Percentiles rank a stretch among this genome's conserved stretches.
Evolutionary conservation across 1,140 invertebrate genomes (phyloP).

Genomic region (Maconellicoccus hirsutus): DNA sequence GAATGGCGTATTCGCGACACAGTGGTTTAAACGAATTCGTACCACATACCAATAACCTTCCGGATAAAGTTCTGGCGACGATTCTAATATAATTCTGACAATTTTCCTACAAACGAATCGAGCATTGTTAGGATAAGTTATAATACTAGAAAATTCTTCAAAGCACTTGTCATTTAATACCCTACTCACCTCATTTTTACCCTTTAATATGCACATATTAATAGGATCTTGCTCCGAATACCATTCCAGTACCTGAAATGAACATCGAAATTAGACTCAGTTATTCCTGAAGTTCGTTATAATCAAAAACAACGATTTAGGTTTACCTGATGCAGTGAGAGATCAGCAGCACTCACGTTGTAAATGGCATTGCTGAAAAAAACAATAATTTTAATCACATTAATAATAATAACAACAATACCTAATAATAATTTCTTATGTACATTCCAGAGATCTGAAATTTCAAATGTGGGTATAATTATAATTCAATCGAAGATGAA

Average conservation of each 20-base stretch:
- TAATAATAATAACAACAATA: no score
- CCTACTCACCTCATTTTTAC: conserved; percentile 13
- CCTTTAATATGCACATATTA: conserved; percentile 11
- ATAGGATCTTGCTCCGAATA: conserved; percentile 12
- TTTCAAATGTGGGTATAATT: background rate
- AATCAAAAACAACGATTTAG: background rate
- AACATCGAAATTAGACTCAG: background rate
- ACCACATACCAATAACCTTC: conserved; percentile 77
- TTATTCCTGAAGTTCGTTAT: background rate
- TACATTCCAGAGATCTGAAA: no score
- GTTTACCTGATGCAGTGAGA: background rate
- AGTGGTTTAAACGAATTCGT: conserved; percentile 93
- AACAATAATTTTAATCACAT: no score
- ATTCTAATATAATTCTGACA: conserved; percentile 96
- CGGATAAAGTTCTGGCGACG: conserved; percentile 54
- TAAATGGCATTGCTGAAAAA: background rate
- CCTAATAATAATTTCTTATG: no score
- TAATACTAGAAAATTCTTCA: no score
- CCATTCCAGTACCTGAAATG: background rate
- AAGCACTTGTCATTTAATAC: no score
- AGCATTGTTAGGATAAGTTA: no score
- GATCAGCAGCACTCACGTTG: background rate
- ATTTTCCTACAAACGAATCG: conserved; percentile 45
- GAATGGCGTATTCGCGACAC: conserved; percentile 62
- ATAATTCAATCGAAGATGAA: background rate